Conservation (phyloP, 2,888 invertebrate genomes). For the Serrognathus titanus region DNA sequence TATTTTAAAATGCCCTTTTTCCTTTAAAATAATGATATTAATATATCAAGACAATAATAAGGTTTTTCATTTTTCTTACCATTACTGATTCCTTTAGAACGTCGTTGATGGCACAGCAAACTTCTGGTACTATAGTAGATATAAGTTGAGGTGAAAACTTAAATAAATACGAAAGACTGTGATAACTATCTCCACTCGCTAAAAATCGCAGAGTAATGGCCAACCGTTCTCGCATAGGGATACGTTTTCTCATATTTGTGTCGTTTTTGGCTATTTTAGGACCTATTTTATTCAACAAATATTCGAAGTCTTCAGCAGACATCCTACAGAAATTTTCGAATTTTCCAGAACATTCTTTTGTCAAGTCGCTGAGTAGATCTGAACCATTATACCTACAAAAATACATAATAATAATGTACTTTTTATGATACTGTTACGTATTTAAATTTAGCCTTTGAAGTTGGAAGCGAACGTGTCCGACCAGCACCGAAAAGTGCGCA, state of each 20-base stretch:
- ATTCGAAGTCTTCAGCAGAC: neutral
- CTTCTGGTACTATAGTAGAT: neutral
- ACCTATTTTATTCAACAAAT: neutral
- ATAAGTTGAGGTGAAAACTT: slow-evolving; percentile 3
- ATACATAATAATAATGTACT: too few species aligned
- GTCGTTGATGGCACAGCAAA: neutral
- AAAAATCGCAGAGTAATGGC: slow-evolving; percentile 3
- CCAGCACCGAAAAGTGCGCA: too few species aligned
- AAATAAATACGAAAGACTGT: neutral
- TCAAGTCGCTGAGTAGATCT: neutral
- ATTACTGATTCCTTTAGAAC: neutral
- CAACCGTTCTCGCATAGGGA: neutral
- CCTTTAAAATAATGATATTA: too few species aligned
- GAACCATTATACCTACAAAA: neutral
- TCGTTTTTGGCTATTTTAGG: slow-evolving; percentile 1
- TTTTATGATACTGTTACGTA: too few species aligned
- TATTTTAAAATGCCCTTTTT: too few species aligned
- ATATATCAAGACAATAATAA: too few species aligned
- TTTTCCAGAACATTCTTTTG: neutral
- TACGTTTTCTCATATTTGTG: neutral
- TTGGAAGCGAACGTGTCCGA: too few species aligned
- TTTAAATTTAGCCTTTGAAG: too few species aligned
- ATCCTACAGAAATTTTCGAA: neutral
- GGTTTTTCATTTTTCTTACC: too few species aligned
- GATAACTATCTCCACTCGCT: neutral